Evolutionary conservation across 2,113 vertebrate genomes (phyloP), one percentile per base, ranked within the genome.

Genomic region (Apteryx owenii): DNA sequence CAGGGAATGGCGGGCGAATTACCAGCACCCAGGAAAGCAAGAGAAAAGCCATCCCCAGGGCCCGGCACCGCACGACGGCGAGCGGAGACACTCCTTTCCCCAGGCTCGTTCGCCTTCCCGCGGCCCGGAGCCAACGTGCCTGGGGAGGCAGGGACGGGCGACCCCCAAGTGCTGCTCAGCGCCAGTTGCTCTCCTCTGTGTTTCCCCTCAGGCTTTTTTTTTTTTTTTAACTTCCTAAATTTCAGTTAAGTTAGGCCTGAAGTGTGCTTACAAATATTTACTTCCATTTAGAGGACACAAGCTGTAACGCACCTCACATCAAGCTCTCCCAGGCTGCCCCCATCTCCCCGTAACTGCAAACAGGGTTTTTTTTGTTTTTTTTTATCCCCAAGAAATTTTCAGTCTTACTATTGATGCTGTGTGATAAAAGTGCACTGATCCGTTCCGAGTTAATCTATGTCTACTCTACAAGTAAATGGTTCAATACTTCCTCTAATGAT

Each of bases 381-480:
- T 75, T 40, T 92, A 65, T 83, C 65, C 90, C 77, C 77, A 60
- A 96, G 83, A 93, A 88, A 87, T 78, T 53, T 90, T 88, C 89
- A 40, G 16, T n/a, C 60, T 76, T 71, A 26, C 56, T 68, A 77
- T 64, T 36, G 89, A 86, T 88, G 68, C 23, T 28, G 7, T 69
- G 81, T 76, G 85, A 89, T 94, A 51, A 84, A 51, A 94, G 80
- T 0, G 1, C 61, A 65, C 78, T 80, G 81, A 90, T 88, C 90
- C 92, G 16, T 96, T 76, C 96, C 86, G 75, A 71, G 82, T 95
- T 97, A 95, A 97, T 95, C 90, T 88, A 71, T 89, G 86, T 77
- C 91, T 95, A 20, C 97, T 97, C 95, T 92, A 85, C 95, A 90
- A 92, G 90, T 33, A 98, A 98, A 98, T 95, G 94, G 91, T 85